phyloP scores from a whole-genome alignment of 64 coral and sea anemone species.

The Montipora efflorescens region DNA sequence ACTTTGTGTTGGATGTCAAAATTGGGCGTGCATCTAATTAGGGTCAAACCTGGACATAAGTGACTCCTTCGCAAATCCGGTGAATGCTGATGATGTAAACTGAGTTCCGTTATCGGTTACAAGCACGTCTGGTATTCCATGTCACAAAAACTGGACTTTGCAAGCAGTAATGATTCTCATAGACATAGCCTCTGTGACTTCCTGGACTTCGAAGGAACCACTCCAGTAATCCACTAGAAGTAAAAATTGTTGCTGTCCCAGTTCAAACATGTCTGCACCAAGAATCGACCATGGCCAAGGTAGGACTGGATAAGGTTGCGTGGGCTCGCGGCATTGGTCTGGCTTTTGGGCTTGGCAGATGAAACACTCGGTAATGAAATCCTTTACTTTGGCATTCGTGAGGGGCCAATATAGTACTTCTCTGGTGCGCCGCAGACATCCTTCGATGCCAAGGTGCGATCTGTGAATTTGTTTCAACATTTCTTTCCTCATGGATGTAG shows the following conservation, averaged over 20 bases:
- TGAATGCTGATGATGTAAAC: conserved; percentile 51
- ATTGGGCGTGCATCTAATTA: too few species aligned
- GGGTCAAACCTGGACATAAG: too few species aligned
- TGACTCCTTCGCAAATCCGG: conserved; percentile 22
- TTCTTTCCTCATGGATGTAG: not conserved
- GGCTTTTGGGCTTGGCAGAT: conserved; percentile 33
- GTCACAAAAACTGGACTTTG: conserved; percentile 55
- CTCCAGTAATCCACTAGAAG: conserved; percentile 55
- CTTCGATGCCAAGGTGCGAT: conserved; percentile 35
- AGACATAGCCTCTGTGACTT: conserved; percentile 13
- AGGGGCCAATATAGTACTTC: conserved; percentile 49
- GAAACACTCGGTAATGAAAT: conserved; percentile 26
- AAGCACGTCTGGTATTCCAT: conserved; percentile 47
- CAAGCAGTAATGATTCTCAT: conserved; percentile 28
- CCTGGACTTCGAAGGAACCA: conserved; percentile 68
- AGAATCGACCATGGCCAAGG: conserved; percentile 47
- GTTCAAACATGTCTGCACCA: conserved; percentile 36
- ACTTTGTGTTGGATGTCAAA: too few species aligned
- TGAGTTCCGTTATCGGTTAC: conserved; percentile 68
- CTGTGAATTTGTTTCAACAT: conserved; percentile 47
- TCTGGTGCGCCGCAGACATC: conserved; percentile 31
- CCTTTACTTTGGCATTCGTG: conserved; percentile 41
- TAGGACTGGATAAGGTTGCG: not conserved
- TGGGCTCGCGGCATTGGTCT: conserved; percentile 4
- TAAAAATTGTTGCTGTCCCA: conserved; percentile 36